phyloP scores from a whole-genome alignment of 2,888 invertebrate genomes.

The Drosophila borborema region DNA sequence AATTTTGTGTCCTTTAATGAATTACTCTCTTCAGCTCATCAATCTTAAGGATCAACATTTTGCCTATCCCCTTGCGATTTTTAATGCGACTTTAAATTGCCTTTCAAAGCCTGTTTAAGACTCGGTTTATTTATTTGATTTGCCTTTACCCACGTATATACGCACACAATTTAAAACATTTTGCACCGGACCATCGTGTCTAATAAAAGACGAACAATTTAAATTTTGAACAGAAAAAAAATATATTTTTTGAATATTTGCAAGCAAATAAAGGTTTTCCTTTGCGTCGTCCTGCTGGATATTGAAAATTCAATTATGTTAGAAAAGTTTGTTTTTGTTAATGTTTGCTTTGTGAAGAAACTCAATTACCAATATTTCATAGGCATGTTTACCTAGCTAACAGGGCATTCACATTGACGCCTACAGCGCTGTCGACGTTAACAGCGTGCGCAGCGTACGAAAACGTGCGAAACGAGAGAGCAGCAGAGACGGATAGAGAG shows the following conservation, averaged over 20 bases:
- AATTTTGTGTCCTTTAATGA: not conserved
- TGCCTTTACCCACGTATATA: not conserved
- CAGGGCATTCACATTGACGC: slow-evolving; percentile 28
- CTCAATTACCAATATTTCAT: slow-evolving; percentile 60
- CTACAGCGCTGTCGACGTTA: slow-evolving; percentile 27
- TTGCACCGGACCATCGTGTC: not conserved
- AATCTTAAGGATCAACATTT: not conserved
- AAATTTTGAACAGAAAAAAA: slow-evolving; percentile 44
- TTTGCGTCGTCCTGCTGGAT: not conserved
- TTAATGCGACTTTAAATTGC: not conserved
- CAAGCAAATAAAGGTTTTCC: slow-evolving; percentile 9
- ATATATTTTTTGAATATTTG: slow-evolving; percentile 46
- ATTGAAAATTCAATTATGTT: slow-evolving; percentile 39
- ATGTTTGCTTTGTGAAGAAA: slow-evolving; percentile 34
- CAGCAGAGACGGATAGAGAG: not conserved
- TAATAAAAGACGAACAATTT: slow-evolving; percentile 1
- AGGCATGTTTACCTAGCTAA: slow-evolving; percentile 47
- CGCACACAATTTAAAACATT: not conserved
- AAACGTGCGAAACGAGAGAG: slow-evolving; percentile 3
- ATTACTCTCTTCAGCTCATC: not conserved
- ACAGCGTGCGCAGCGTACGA: slow-evolving; percentile 51
- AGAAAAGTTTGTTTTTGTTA: slow-evolving; percentile 27
- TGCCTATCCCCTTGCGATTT: not conserved
- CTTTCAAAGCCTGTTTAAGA: not conserved
- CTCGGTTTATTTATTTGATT: not conserved